Conservation (phyloP, 2,797 vertebrate species). For the Pyrocephalus nanus region DNA sequence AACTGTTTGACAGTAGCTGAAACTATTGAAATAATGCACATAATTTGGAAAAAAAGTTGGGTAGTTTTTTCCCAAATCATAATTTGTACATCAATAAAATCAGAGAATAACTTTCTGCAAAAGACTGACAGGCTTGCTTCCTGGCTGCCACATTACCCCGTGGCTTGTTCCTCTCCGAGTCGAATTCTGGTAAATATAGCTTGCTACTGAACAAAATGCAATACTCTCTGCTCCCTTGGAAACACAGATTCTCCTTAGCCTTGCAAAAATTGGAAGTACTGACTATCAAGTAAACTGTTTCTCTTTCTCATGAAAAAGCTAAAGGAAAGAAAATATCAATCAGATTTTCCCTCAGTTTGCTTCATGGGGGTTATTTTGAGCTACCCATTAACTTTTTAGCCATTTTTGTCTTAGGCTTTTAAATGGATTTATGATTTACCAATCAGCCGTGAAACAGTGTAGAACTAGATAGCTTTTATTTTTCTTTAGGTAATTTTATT, state of each 20-base stretch:
- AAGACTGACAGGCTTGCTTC: background rate
- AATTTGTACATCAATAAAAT: background rate
- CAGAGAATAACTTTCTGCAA: background rate
- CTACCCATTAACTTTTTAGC: background rate
- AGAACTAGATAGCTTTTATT: background rate
- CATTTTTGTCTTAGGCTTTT: background rate
- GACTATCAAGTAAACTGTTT: background rate
- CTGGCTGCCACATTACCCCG: background rate
- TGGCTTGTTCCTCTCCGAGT: background rate
- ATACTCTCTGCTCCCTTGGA: background rate
- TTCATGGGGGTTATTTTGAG: background rate
- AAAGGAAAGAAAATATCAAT: background rate
- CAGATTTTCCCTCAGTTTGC: background rate
- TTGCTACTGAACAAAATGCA: background rate
- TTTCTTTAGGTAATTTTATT: background rate
- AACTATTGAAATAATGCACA: background rate
- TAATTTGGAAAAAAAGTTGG: background rate
- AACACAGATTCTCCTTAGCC: background rate
- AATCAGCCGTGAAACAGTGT: background rate
- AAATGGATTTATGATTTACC: background rate
- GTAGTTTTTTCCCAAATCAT: background rate
- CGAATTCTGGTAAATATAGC: background rate
- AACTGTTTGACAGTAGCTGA: background rate
- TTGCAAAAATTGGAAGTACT: background rate
- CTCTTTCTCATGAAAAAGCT: background rate